Base-by-base conservation (phyloP, 2,797 vertebrate species). In the Pteronotus mesoamericanus region DNA sequence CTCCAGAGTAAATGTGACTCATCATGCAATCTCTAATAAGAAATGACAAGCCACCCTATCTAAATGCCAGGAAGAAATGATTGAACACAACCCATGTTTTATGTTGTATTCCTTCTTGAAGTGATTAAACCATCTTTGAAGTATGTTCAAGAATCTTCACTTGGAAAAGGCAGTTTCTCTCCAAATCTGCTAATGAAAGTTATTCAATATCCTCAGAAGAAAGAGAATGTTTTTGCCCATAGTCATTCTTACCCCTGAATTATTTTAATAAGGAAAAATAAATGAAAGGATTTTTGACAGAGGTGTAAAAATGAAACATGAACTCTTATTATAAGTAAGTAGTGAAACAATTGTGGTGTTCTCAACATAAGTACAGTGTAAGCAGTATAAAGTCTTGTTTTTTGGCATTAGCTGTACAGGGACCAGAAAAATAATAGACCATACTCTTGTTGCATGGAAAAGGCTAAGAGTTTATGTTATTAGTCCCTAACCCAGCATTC, bases 251-350 rank as follows among this genome's bases (percentile, higher is more conserved):
- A 46, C 66, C 82, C n/a, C 11, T 90, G 10, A 80, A 80, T 75
- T 86, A 88, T 68, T 39, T 89, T 88, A 83, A n/a, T 21, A 21
- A 37, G 79, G 34, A 92, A 93, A 94, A 91, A 39, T 94, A 89
- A 84, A 72, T 82, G 14, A 78, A 94, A 93, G 3, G 44, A 39
- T 11, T 69, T 48, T 51, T 78, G 64, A 8, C n/a, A 92, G 37
- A 86, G 6, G 8, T 48, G 78, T 78, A 4, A 37, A 72, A 89
- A 64, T 75, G 9, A 91, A 83, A 84, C 21, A 39, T 9, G 46
- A 71, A n/a, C 59, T 93, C 69, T 78, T 64, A 89, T 88, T 53
- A 46, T 91, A 39, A 93, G 80, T 12, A 29, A 66, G 29, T 66
- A 84, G 21, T 32, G 26, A 53, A n/a, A 39, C 46, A 71, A 85